phyloP scores from a whole-genome alignment of 2,113 vertebrate species.

The Cynocephalus volans region DNA sequence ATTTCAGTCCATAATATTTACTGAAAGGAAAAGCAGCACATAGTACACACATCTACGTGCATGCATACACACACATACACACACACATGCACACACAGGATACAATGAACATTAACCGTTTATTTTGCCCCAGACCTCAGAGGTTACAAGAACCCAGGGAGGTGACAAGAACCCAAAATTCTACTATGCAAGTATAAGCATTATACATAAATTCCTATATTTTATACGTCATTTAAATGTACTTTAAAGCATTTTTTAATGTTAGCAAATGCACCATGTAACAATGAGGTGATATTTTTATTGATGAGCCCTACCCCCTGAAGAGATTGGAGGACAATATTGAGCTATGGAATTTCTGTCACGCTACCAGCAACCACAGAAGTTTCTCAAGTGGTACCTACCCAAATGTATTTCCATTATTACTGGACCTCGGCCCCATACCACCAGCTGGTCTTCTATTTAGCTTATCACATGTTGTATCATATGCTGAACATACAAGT shows the following conservation, averaged over 20 bases:
- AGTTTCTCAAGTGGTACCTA: not conserved
- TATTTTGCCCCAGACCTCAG: not conserved
- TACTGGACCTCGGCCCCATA: not conserved
- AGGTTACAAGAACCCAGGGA: not conserved
- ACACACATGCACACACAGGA: not conserved
- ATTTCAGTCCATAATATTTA: slow-evolving; percentile 30
- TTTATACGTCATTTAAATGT: not conserved
- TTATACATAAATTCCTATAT: not conserved
- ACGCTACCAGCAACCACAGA: not conserved
- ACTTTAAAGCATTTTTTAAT: not conserved
- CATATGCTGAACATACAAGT: not conserved
- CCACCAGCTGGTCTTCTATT: not conserved
- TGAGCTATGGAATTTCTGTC: not conserved
- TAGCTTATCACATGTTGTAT: not conserved
- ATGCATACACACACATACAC: not conserved
- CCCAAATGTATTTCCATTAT: not conserved
- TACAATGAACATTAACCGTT: not conserved
- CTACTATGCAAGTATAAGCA: not conserved
- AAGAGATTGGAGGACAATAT: not conserved
- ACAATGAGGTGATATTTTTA: not conserved
- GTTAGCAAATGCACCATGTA: not conserved
- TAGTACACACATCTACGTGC: not conserved
- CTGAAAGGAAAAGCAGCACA: not conserved
- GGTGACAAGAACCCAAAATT: not conserved
- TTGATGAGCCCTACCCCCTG: not conserved